A percentile compares a stretch with the other conserved stretches of the same genome.
Evolutionary conservation across 1,140 invertebrate genomes (phyloP).

Genomic region (Leptopilina boulardi): DNA sequence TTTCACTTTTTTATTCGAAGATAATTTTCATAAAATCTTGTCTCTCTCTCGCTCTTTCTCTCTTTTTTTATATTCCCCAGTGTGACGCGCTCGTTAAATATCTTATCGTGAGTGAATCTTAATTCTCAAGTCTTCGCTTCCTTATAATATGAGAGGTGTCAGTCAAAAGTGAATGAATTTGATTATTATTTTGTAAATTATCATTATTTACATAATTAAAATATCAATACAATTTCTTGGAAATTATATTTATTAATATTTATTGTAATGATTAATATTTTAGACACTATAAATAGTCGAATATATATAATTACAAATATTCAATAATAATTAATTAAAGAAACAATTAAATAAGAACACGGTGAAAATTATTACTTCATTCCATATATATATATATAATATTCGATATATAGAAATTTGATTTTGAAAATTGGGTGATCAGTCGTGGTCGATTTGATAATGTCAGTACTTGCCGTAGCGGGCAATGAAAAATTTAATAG

Average conservation of each 20-base stretch:
- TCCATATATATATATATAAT: no score
- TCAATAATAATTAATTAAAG: no score
- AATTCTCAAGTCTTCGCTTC: slow-evolving; percentile 1
- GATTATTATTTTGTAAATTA: no score
- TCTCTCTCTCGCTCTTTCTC: no score
- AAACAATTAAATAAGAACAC: background rate
- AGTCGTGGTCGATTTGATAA: slow-evolving; percentile 24
- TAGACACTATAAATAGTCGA: no score
- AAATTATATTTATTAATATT: no score
- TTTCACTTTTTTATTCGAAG: slow-evolving; percentile 69
- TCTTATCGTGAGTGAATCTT: slow-evolving; percentile 42
- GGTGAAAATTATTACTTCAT: background rate
- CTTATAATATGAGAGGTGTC: slow-evolving; percentile 10
- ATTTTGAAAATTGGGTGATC: slow-evolving; percentile 3
- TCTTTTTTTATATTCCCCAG: slow-evolving; percentile 56
- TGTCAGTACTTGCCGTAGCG: slow-evolving; percentile 29
- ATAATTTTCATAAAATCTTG: slow-evolving; percentile 73
- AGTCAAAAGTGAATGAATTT: background rate
- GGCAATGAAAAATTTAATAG: slow-evolving; percentile 69
- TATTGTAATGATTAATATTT: no score
- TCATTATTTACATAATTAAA: no score
- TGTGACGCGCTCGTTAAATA: slow-evolving; percentile 57
- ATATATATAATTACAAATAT: no score
- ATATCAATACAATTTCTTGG: no score
- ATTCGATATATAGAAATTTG: slow-evolving; percentile 11